A percentile compares a stretch with the other conserved stretches of the same genome.
Evolutionary conservation across 2,888 invertebrate species (phyloP).

Genomic region (Ochropleura plecta): DNA sequence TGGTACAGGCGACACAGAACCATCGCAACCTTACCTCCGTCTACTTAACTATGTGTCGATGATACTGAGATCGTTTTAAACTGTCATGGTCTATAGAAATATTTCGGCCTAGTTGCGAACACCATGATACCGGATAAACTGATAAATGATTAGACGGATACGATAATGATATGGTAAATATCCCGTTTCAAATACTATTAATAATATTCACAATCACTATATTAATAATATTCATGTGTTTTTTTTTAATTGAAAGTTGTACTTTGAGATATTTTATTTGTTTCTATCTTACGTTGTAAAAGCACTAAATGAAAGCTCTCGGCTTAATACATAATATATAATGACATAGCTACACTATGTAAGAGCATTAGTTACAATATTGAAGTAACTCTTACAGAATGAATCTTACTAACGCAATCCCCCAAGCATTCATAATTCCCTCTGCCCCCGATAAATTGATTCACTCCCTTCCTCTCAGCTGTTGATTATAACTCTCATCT

Average conservation of each 20-base stretch:
- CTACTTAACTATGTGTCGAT: neutral
- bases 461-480: slow-evolving; percentile 74
- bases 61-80: neutral
- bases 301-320: neutral
- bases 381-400: slow-evolving; percentile 55
- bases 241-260: neutral
- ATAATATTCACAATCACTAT: too few species aligned
- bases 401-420: slow-evolving; percentile 61
- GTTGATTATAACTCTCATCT: slow-evolving; percentile 64
- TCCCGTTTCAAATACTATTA: too few species aligned
- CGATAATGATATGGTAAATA: too few species aligned
- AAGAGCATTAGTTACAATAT: slow-evolving; percentile 34
- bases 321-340: too few species aligned
- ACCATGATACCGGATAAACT: too few species aligned
- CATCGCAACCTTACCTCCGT: neutral
- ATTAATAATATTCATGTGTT: too few species aligned
- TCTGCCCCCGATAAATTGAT: slow-evolving; percentile 75
- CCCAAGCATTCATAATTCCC: slow-evolving; percentile 67
- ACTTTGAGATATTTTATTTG: neutral
- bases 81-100: too few species aligned
- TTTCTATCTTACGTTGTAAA: neutral
- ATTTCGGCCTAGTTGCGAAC: too few species aligned
- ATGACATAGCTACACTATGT: too few species aligned
- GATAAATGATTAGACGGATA: too few species aligned
- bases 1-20: neutral